Base-by-base conservation (phyloP, 2,888 invertebrate genomes). In the Xanthostigma xanthostigma region DNA sequence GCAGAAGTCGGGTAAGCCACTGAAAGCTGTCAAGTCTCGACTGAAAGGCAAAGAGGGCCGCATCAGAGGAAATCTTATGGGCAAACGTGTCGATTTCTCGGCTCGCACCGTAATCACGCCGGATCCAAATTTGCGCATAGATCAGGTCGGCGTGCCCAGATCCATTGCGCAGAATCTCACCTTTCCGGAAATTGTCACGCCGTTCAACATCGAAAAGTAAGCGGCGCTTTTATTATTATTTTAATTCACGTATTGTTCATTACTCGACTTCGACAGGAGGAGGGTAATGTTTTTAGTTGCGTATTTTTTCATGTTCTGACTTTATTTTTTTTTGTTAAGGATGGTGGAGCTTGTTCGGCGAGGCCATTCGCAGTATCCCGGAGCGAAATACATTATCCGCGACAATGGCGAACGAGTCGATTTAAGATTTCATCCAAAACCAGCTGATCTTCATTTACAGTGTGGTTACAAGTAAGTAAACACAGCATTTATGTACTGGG, bases 391-490 rank as follows among this genome's bases (percentile, higher is more conserved):
- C 64, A 97, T 99, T 60, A 90, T 99, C 13, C 76, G 98, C 36
- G 97, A 98, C 62, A 99, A 98, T 68, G 97, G 97, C 1, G 97
- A 97, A 64, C 80, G 98, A 61, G 96, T 99, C 55, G 98, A 99
- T 75, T 73, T 99, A 54, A 75, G 98, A 54, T 98, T 95, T 64
- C 98, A 99, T 68, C 98, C 98, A 0, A 95, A 98, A 70, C 81
- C 95, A 0, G 91, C 93, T 11, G 96, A 97, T 73, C 75, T 97
- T 50, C 95, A 96, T 76, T 72, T 97, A 53, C 94, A 96, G 64
- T 91, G 89, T 64, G 94, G 94, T 39, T 94, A 94, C 64, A 89
- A 87, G 64, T 64, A 59, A 56, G 59, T 55, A 17, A 37, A 12
- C n/a, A n/a, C n/a, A n/a, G n/a, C n/a, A 35, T 35, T 2, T 17